Evolutionary conservation across 2,797 vertebrate species (phyloP).

Genomic region (Xiphorhynchus erythropygius): DNA sequence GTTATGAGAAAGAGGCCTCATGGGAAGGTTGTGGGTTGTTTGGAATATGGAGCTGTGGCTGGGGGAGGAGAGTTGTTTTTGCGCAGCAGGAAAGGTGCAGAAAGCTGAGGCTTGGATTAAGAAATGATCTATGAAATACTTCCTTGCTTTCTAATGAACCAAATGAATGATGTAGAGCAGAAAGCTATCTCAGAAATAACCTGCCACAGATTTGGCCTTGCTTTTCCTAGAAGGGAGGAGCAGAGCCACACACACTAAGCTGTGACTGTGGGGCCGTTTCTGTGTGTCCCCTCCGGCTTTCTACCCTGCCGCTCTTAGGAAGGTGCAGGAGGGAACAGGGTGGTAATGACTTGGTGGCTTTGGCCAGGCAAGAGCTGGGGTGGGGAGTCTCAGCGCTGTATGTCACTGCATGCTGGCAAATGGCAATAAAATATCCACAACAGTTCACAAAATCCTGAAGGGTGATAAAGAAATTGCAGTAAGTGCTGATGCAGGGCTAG

Average conservation of each 20-base stretch:
- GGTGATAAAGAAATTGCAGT: not conserved
- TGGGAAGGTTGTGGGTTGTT: not conserved
- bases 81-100: not conserved
- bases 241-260: not conserved
- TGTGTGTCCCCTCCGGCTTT: not conserved
- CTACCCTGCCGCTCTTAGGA: not conserved
- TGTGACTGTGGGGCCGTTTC: not conserved
- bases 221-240: not conserved
- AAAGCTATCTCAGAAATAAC: not conserved
- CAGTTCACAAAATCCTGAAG: not conserved
- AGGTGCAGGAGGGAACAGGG: not conserved
- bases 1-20: not conserved
- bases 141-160: not conserved
- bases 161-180: not conserved
- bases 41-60: not conserved
- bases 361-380: not conserved
- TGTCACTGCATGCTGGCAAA: not conserved
- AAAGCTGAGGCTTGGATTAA: not conserved
- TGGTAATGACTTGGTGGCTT: not conserved
- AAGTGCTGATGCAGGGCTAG: not conserved
- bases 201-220: not conserved
- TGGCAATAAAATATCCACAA: not conserved
- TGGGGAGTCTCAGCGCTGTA: rapidly evolving
- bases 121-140: not conserved
- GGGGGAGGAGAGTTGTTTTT: not conserved